Percentiles rank a stretch among this genome's conserved stretches.
These are phyloP conservation scores for Ginglymostoma cirratum DNA, from an alignment of 2,113 vertebrate species.

Conservation along the genomic window DNA sequence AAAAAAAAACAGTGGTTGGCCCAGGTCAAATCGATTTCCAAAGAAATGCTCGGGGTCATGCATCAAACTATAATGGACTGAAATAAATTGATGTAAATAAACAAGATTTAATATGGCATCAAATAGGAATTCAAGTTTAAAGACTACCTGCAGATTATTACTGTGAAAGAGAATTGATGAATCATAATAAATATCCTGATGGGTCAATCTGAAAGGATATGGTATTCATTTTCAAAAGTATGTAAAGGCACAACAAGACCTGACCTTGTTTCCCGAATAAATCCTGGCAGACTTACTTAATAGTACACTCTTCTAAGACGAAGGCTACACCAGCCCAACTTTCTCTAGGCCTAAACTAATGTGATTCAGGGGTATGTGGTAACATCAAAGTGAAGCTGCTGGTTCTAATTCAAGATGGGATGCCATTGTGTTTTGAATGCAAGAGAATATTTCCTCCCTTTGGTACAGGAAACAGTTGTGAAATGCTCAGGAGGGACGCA, in stretches of 20 bases:
- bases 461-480: neutral
- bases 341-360: neutral
- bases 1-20: neutral
- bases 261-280: neutral
- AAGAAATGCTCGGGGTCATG: neutral
- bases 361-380: neutral
- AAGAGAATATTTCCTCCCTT: neutral
- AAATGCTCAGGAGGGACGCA: neutral
- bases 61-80: neutral
- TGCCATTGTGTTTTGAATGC: neutral
- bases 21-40: neutral
- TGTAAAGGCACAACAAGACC: neutral
- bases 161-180: neutral
- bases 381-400: neutral
- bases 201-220: neutral
- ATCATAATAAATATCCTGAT: neutral
- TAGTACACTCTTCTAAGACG: neutral
- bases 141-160: neutral
- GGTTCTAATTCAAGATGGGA: neutral
- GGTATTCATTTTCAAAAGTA: neutral
- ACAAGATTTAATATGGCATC: neutral
- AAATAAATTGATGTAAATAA: neutral
- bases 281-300: neutral
- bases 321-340: neutral
- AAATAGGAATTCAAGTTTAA: neutral